These are phyloP conservation scores for Tricholaema leucomelas DNA, from an alignment of 2,113 vertebrate species.

Conservation along the genomic window DNA sequence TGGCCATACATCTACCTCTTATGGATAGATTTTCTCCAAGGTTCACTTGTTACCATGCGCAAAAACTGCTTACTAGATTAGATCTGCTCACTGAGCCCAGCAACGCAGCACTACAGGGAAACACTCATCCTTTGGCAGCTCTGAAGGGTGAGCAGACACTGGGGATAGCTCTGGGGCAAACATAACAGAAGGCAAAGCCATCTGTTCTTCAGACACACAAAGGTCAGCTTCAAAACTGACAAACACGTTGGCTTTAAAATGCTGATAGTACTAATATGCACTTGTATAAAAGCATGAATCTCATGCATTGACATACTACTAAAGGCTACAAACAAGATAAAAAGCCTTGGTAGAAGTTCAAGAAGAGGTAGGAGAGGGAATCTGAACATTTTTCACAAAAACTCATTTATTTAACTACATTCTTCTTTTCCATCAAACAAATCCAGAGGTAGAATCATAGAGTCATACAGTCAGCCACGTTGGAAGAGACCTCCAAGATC, in stretches of 20 bases:
- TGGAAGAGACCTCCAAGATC: too few species aligned
- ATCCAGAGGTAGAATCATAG: neutral
- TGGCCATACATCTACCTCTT: neutral
- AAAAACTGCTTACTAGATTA: neutral
- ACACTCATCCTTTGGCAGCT: accelerated
- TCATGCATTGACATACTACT: neutral
- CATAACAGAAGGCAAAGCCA: neutral
- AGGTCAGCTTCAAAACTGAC: neutral
- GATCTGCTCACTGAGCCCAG: neutral
- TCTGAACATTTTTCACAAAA: neutral
- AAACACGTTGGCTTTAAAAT: neutral
- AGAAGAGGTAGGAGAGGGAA: neutral
- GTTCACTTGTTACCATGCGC: neutral
- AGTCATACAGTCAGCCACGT: too few species aligned
- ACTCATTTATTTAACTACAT: neutral
- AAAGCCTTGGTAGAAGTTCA: neutral
- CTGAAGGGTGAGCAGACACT: neutral
- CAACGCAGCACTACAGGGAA: neutral
- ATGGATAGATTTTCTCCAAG: neutral
- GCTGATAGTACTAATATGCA: neutral
- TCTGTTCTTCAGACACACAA: neutral
- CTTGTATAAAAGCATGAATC: neutral
- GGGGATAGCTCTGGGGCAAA: neutral
- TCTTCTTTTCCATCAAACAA: neutral
- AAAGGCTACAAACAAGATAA: neutral